Percentiles rank a stretch among this genome's conserved stretches.
Conservation (phyloP, 2,888 invertebrate species). For the Chymomyza amoena region DNA sequence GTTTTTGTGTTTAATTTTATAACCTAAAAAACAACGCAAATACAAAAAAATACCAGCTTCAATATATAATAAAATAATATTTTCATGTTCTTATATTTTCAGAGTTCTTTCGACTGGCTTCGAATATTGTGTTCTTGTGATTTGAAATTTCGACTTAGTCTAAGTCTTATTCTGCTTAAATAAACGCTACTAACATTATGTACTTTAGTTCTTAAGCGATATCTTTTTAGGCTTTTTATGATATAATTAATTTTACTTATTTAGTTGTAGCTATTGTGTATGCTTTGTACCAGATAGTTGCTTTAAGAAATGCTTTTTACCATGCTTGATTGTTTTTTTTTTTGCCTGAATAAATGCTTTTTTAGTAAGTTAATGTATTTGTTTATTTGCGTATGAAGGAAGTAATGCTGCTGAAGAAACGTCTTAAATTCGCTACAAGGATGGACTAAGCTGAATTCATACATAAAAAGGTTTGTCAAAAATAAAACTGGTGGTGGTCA, state of each 20-base stretch:
- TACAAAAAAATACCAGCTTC: not conserved
- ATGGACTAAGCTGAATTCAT: no score
- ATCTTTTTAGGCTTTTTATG: conserved; percentile 36
- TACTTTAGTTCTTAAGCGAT: conserved; percentile 46
- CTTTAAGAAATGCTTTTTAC: conserved; percentile 28
- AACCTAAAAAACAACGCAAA: conserved; percentile 23
- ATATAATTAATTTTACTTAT: conserved; percentile 9
- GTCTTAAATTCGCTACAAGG: not conserved
- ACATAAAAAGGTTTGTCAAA: not conserved
- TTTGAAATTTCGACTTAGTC: not conserved
- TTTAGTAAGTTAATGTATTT: conserved; percentile 30
- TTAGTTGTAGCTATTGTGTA: conserved; percentile 17
- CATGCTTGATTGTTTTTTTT: conserved; percentile 19
- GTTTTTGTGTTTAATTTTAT: conserved; percentile 32
- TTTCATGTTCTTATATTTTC: conserved; percentile 39
- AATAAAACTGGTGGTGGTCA: not conserved
- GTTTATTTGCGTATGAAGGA: conserved; percentile 4
- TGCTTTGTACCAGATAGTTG: conserved; percentile 41
- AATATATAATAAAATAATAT: not conserved
- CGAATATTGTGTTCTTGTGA: not conserved
- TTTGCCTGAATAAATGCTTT: conserved; percentile 49
- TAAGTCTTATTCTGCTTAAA: conserved; percentile 43
- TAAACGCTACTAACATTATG: conserved; percentile 54
- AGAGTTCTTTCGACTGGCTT: conserved; percentile 2
- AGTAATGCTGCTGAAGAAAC: not conserved